Conservation (phyloP, 1,140 invertebrate species). For the Aleiodes sp. region DNA sequence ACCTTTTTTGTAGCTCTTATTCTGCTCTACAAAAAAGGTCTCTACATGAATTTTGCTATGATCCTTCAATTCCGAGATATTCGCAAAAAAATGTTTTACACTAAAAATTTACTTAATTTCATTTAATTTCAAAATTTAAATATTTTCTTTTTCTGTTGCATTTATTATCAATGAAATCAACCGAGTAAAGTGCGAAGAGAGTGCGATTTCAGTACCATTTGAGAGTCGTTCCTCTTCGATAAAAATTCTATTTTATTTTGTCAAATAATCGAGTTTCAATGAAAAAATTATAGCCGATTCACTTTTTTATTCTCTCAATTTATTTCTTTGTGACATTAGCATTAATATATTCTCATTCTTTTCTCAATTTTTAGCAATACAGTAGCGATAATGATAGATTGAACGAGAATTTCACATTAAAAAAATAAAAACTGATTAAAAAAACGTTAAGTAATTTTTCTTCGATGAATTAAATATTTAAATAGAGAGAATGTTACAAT, state of each 20-base stretch:
- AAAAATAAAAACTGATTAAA: too few species aligned
- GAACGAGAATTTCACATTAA: background rate
- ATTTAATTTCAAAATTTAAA: conserved; percentile 1
- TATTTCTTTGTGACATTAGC: conserved; percentile 8
- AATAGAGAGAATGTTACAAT: background rate
- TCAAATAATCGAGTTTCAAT: too few species aligned
- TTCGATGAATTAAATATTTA: background rate
- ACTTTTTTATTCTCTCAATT: background rate
- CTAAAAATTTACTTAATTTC: background rate
- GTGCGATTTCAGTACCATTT: conserved; percentile 6
- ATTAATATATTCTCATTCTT: background rate
- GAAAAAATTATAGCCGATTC: background rate
- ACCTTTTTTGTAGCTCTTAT: too few species aligned
- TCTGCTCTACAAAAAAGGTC: too few species aligned
- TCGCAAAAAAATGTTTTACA: conserved; percentile 4
- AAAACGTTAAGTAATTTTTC: too few species aligned
- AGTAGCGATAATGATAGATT: background rate
- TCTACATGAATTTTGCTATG: too few species aligned
- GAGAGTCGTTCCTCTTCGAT: conserved; percentile 7
- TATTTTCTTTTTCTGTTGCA: background rate
- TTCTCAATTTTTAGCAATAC: conserved; percentile 18
- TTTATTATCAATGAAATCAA: background rate
- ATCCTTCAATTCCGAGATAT: too few species aligned
- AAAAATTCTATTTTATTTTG: too few species aligned
- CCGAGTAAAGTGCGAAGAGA: background rate